Evolutionary conservation across 1,140 invertebrate species (phyloP), one percentile per base, ranked within the genome.

Genomic region (Chironomus striatipennis): DNA sequence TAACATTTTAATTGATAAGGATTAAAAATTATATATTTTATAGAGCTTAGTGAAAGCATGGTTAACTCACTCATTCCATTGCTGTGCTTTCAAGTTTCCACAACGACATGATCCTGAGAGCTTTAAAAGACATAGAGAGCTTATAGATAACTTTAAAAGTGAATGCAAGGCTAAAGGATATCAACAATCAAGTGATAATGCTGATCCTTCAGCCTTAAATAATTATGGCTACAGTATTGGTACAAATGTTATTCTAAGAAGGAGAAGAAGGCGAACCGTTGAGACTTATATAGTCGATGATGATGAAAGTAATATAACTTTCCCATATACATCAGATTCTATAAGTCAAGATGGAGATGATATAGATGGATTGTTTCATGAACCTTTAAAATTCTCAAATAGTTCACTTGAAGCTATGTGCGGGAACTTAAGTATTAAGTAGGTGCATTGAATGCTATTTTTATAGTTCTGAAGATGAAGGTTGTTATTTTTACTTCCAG

Each of bases 61-160:
- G 76, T 83, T 96, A 70, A 95, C 93, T 0, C 94, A 95, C 83
- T 89, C 92, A 18, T 94, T 95, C 79, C 94, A 96, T 77, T 96
- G 94, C 83, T 96, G 94, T 81, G 93, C 93, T 1, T 96, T 96
- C 81, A 87, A 89, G 79, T 93, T 90, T 81, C 93, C 93, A 0
- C 88, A 90, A 75, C 86, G 88, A 24, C 93, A 95, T 79, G 86
- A 93, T 81, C 91, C 91, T 0, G 79, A 82, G 8, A 82, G 87
- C 42, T 89, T 90, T 78, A 85, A 85, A 9, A 80, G 86, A 43
- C 86, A 87, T 75, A 79, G 87, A 77, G 82, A 83, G 7, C 85
- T 89, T 78, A 80, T 88, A 20, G 81, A 80, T 34, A 81, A 82
- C 75, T 79, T 85, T 77, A 76, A 81, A 43, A 76, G 79, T 57